Percentiles rank a stretch among this genome's conserved stretches.
Conservation (phyloP, 2,888 invertebrate species). For the Parnassius smintheus region DNA sequence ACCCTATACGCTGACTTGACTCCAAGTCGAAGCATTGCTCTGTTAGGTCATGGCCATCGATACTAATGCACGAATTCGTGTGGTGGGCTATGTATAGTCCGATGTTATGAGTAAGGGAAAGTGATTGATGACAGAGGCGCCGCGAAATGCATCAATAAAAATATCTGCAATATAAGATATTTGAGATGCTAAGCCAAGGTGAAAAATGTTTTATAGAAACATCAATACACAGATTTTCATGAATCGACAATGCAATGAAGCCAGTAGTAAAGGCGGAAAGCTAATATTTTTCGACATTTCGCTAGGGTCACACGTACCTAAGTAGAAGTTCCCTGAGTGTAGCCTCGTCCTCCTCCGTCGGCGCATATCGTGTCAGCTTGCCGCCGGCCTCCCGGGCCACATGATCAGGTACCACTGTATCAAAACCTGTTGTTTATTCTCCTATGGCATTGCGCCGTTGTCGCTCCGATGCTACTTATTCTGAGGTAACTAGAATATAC, state of each 20-base stretch:
- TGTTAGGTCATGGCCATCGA: slow-evolving; percentile 60
- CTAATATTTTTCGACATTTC: slow-evolving; percentile 51
- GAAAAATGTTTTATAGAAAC: slow-evolving; percentile 55
- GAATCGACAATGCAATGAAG: slow-evolving; percentile 59
- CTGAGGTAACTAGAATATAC: background rate
- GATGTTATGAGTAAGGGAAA: slow-evolving; percentile 51
- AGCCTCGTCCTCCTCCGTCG: slow-evolving; percentile 94
- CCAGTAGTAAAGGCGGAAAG: slow-evolving; percentile 70
- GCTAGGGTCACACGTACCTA: slow-evolving; percentile 85
- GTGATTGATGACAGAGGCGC: slow-evolving; percentile 57
- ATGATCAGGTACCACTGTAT: slow-evolving; percentile 79
- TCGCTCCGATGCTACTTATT: background rate
- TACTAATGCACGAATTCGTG: slow-evolving; percentile 50
- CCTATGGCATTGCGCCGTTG: slow-evolving; percentile 32
- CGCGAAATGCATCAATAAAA: slow-evolving; percentile 54
- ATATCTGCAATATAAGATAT: slow-evolving; percentile 76
- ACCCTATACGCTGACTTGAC: slow-evolving; percentile 31
- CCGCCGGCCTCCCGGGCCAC: slow-evolving; percentile 80
- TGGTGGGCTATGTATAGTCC: slow-evolving; percentile 52
- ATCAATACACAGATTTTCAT: slow-evolving; percentile 56
- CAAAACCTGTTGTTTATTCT: slow-evolving; percentile 72
- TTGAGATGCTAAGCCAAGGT: slow-evolving; percentile 73
- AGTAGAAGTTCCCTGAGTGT: slow-evolving; percentile 97
- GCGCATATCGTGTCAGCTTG: slow-evolving; percentile 89
- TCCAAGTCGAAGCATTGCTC: slow-evolving; percentile 31